phyloP scores from a whole-genome alignment of 1,140 invertebrate genomes.

The Scylla paramamosain region DNA sequence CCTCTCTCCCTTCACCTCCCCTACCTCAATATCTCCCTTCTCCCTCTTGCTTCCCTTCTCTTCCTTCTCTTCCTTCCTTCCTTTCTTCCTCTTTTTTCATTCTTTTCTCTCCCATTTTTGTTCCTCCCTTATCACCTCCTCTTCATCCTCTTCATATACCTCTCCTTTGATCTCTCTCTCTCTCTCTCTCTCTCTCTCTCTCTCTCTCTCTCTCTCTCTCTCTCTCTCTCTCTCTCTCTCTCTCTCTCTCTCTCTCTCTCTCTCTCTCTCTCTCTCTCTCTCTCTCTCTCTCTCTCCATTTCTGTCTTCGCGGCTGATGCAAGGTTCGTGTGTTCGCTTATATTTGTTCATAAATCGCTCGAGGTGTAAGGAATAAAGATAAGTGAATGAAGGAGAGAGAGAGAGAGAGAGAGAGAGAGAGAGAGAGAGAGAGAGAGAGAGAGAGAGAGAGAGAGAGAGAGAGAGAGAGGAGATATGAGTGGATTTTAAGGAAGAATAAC shows the following conservation, averaged over 20 bases:
- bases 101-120: not conserved
- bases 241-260: not conserved
- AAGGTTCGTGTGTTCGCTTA: not conserved
- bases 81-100: not conserved
- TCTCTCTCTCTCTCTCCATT: not conserved
- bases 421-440: too few species aligned
- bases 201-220: slow-evolving; percentile 42
- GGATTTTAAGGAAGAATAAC: not conserved
- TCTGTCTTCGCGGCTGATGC: not conserved
- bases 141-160: not conserved
- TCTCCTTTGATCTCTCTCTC: not conserved
- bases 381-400: too few species aligned
- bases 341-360: not conserved
- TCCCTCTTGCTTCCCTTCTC: not conserved
- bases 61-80: not conserved
- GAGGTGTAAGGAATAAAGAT: too few species aligned
- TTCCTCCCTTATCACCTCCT: not conserved
- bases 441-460: too few species aligned
- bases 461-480: not conserved
- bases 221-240: slow-evolving; percentile 42
- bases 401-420: too few species aligned
- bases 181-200: slow-evolving; percentile 42
- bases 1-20: not conserved
- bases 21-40: not conserved
- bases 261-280: slow-evolving; percentile 42